phyloP scores from a whole-genome alignment of 1,140 invertebrate species.

The Sycophila sp. region DNA sequence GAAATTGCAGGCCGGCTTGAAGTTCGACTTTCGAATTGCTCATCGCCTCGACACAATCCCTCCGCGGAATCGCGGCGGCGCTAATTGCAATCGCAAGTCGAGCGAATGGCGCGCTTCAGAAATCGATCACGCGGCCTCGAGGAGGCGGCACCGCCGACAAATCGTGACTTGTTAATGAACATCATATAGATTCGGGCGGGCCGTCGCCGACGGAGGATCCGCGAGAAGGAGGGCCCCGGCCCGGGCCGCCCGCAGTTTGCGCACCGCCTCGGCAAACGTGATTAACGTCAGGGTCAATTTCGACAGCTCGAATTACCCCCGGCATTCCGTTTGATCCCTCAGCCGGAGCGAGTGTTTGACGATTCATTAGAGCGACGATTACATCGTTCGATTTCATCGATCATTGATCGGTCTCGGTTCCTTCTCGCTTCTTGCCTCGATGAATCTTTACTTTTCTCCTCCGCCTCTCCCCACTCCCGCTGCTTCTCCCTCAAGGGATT shows the following conservation, averaged over 20 bases:
- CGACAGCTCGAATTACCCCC: constrained; percentile 40
- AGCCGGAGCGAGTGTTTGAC: constrained; percentile 53
- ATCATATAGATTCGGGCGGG: background rate
- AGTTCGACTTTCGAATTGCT: background rate
- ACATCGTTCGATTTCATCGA: constrained; percentile 24
- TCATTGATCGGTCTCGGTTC: background rate
- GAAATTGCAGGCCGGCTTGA: too few relatives aligned
- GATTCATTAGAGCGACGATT: constrained; percentile 53
- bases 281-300: constrained; percentile 47
- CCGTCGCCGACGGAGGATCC: background rate
- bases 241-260: background rate
- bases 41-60: background rate
- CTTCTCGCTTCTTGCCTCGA: too few relatives aligned
- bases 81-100: background rate
- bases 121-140: background rate
- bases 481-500: too few relatives aligned
- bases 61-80: background rate
- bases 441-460: too few relatives aligned
- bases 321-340: too few relatives aligned
- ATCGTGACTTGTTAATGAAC: constrained; percentile 11
- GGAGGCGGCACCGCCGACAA: background rate
- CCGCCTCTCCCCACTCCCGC: too few relatives aligned
- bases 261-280: constrained; percentile 38
- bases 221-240: background rate
- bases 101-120: background rate